Conservation (phyloP, 1,140 invertebrate species). For the Coenobita brevimanus region DNA sequence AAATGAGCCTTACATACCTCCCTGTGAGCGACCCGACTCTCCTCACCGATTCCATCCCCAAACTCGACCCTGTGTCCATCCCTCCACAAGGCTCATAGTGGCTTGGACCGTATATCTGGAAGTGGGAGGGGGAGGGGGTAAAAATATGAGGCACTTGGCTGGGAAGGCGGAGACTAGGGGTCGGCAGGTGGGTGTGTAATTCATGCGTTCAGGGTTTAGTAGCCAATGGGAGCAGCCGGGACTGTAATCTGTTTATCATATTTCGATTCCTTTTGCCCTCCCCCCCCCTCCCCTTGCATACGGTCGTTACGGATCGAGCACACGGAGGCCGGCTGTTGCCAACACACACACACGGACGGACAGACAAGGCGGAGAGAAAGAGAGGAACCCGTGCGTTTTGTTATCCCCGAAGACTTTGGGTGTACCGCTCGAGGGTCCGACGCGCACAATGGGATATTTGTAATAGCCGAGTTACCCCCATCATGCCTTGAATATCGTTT, state of each 20-base stretch:
- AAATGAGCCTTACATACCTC: constrained; percentile 41
- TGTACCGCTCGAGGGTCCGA: not conserved
- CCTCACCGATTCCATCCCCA: not conserved
- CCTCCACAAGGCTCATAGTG: constrained; percentile 14
- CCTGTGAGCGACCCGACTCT: constrained; percentile 6
- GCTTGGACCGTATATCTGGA: not conserved
- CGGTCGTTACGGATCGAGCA: constrained; percentile 3
- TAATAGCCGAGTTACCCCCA: not conserved
- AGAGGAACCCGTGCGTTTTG: too few relatives aligned
- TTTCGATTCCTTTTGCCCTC: constrained; percentile 43
- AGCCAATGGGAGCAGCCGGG: constrained; percentile 44
- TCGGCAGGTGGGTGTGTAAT: constrained; percentile 20
- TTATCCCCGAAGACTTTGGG: too few relatives aligned
- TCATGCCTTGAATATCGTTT: not conserved
- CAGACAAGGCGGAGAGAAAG: too few relatives aligned
- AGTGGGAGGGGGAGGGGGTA: not conserved
- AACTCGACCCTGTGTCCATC: constrained; percentile 18
- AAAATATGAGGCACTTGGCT: constrained; percentile 19
- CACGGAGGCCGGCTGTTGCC: not conserved
- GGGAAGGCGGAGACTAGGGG: constrained; percentile 21
- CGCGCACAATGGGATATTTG: not conserved
- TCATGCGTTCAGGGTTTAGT: constrained; percentile 25
- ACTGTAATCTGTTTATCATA: constrained; percentile 54
- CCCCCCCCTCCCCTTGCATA: constrained; percentile 30
- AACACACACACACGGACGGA: too few relatives aligned